These are phyloP conservation scores for Aphelocoma californica DNA, from an alignment of 2,797 vertebrate species.

Conservation along the genomic window DNA sequence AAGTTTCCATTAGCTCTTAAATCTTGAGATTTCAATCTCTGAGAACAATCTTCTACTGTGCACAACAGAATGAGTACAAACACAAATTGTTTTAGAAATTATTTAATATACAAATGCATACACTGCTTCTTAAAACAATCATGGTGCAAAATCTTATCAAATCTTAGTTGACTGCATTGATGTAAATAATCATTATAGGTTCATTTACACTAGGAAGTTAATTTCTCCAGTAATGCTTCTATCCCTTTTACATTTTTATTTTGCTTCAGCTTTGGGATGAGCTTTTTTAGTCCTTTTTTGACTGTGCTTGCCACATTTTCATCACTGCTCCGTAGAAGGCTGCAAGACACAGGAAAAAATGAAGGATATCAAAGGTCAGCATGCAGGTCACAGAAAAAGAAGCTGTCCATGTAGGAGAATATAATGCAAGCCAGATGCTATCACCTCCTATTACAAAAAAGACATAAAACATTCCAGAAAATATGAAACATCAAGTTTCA, in stretches of 20 bases:
- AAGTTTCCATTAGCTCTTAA: neutral
- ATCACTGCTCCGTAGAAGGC: constrained; percentile 87
- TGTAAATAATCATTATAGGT: neutral
- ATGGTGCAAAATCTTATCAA: neutral
- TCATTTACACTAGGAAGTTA: constrained; percentile 56
- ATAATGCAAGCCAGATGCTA: neutral
- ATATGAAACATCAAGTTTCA: neutral
- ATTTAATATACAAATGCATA: constrained; percentile 37
- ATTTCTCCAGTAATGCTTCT: constrained; percentile 84
- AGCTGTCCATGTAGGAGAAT: neutral
- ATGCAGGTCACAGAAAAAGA: neutral
- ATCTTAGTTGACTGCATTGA: neutral
- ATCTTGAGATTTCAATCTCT: neutral
- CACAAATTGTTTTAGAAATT: neutral
- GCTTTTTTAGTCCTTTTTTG: constrained; percentile 79
- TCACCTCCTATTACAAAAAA: neutral
- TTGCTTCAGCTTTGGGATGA: constrained; percentile 78
- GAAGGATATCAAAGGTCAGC: neutral
- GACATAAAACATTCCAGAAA: neutral
- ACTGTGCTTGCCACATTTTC: constrained; percentile 79
- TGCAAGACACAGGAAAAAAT: constrained; percentile 46
- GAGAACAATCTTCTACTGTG: neutral
- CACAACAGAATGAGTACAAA: neutral
- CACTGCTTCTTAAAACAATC: neutral
- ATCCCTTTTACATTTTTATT: constrained; percentile 81